Base-by-base conservation (phyloP, 2,888 invertebrate species). In the Dorcus parallelipipedus region DNA sequence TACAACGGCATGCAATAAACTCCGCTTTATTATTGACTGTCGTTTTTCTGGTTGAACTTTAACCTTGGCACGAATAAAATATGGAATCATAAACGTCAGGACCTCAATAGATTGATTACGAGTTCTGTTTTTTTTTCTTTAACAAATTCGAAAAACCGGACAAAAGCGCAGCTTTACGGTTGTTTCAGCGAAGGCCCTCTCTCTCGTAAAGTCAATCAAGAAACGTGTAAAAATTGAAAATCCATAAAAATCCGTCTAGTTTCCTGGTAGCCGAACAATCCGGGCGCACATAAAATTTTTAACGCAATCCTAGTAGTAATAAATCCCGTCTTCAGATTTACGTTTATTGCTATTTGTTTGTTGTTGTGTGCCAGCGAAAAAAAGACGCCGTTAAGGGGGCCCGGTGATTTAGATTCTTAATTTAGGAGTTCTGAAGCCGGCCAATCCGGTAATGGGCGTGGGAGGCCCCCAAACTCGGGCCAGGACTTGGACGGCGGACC, bases 281-380 rank as follows among this genome's bases (percentile, higher is more conserved):
- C 59, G 50, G 43, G 17, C 52, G 42, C 45, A 50, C 59, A 52
- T 56, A 56, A 59, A 59, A 59, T 49, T 51, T 38, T 38, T n/a
- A 14, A 47, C 23, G 17, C 41, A 41, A 41, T n/a, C 10, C 41
- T 41, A 41, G 41, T 39, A 14, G 52, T 59, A 55, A 59, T 55
- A n/a, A 51, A 49, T 58, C 47, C 38, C 50, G 39, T 20, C 23
- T 56, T 53, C 52, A 53, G 52, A 50, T 60, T 53, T 53, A 59
- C 55, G 55, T 59, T 59, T 59, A 59, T 52, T 59, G 38, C 59
- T 43, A 49, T 59, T 60, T 60, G 60, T 60, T 60, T 60, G 57
- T 60, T 60, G 60, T 54, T 57, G 54, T 51, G 42, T 56, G 23
- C 50, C 26, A 40, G 38, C 42, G 51, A 20, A 39, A 51, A 10